Base-by-base conservation (phyloP, 2,888 invertebrate genomes). In the Aleiodes testaceus region DNA sequence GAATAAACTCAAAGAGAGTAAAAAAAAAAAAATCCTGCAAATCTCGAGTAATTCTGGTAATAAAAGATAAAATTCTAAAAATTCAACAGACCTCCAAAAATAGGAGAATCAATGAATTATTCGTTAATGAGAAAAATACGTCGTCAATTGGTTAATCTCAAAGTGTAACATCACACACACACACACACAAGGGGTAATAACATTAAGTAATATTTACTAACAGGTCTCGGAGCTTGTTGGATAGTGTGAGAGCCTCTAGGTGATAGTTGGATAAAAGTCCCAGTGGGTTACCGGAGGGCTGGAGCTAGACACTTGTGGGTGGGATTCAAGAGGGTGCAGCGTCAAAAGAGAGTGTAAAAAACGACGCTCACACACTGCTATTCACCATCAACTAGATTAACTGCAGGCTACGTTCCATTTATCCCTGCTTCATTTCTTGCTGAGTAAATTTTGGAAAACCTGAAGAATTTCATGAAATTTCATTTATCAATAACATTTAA, bases 181-280 rank as follows among this genome's bases (percentile, higher is more conserved):
- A 16, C 26, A 50, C 36, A 52, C n/a, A 55, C 4, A 55, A 9
- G 14, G 11, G 74, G 77, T 79, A 81, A 81, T 81, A 81, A 81
- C 75, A 78, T 80, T 81, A 80, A 81, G 81, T 81, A 81, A 81
- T 81, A 81, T 81, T 81, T 80, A 81, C 79, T 78, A 79, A 81
- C 78, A 77, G 79, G 78, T 70, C 26, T 36, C 72, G 69, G 66
- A 69, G 53, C 50, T 55, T 69, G 55, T 50, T 61, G 16, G 50
- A 6, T 63, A 12, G 30, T 11, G 47, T 7, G 55, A 66, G 64
- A 72, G 72, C 45, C 47, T 18, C 11, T 20, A 18, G 20, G 53
- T n/a, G 45, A 69, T 49, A 66, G 53, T n/a, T 45, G 50, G 68
- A 66, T 69, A 61, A 69, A 61, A 66, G 72, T 72, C 78, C 76